Evolutionary conservation across 2,113 vertebrate species (phyloP).

Genomic region (Syrmaticus mikado): DNA sequence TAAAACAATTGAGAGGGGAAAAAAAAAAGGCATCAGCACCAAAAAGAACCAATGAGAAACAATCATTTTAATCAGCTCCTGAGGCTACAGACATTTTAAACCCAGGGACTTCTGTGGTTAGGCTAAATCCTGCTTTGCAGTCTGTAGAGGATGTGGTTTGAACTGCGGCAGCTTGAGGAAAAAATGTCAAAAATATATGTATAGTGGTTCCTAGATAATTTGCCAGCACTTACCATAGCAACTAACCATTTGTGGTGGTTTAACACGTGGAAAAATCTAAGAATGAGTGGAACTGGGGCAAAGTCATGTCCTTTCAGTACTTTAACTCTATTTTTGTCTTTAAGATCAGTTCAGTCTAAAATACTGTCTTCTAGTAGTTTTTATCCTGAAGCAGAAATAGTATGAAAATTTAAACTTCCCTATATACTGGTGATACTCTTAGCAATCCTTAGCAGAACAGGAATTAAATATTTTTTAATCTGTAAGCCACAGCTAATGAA

Average conservation of each 20-base stretch:
- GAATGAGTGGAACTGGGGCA: background rate
- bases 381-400: background rate
- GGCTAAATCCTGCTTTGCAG: background rate
- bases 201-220: background rate
- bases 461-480: background rate
- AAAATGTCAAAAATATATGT: background rate
- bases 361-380: background rate
- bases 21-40: background rate
- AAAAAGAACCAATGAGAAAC: background rate
- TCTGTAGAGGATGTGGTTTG: background rate
- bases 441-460: background rate
- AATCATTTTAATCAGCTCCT: background rate
- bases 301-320: background rate
- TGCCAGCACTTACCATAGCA: background rate
- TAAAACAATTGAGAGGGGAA: background rate
- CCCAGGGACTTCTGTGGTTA: background rate
- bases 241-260: background rate
- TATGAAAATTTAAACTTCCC: background rate
- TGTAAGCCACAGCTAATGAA: background rate
- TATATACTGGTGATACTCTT: background rate
- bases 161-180: background rate
- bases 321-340: background rate
- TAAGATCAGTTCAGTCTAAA: background rate
- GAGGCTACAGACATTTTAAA: background rate
- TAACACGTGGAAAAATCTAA: background rate